These are phyloP conservation scores for Stictonetta naevosa DNA, from an alignment of 2,113 vertebrate genomes.

Conservation along the genomic window DNA sequence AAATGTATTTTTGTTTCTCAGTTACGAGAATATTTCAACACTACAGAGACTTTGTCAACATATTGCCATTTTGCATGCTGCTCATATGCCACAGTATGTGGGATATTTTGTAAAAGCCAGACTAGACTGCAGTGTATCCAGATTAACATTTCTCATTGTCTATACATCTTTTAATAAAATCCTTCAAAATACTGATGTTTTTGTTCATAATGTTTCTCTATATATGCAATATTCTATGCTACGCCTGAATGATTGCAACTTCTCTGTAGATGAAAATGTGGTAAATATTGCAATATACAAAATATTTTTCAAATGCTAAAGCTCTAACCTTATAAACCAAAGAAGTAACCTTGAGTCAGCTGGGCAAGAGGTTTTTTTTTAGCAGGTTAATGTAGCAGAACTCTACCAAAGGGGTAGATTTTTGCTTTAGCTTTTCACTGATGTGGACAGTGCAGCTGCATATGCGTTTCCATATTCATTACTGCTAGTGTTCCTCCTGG, in stretches of 20 bases:
- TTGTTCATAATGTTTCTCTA: neutral
- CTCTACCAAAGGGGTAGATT: neutral
- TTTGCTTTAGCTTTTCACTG: constrained; percentile 25
- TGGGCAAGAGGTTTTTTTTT: constrained; percentile 12
- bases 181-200: neutral
- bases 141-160: neutral
- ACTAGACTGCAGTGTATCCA: neutral
- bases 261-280: neutral
- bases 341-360: constrained; percentile 23
- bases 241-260: neutral
- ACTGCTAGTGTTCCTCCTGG: constrained; percentile 47
- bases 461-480: constrained; percentile 27
- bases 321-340: constrained; percentile 23
- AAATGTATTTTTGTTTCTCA: neutral
- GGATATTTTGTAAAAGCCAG: neutral
- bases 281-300: neutral
- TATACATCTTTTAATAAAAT: neutral
- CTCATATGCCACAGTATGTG: neutral
- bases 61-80: neutral
- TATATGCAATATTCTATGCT: neutral
- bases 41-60: neutral
- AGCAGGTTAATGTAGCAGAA: constrained; percentile 68
- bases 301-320: neutral
- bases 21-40: neutral
- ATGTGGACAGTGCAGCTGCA: constrained; percentile 3